These are phyloP conservation scores for Flabesymbios commensalis DNA, from an alignment of 2,888 invertebrate species.

Conservation along the genomic window DNA sequence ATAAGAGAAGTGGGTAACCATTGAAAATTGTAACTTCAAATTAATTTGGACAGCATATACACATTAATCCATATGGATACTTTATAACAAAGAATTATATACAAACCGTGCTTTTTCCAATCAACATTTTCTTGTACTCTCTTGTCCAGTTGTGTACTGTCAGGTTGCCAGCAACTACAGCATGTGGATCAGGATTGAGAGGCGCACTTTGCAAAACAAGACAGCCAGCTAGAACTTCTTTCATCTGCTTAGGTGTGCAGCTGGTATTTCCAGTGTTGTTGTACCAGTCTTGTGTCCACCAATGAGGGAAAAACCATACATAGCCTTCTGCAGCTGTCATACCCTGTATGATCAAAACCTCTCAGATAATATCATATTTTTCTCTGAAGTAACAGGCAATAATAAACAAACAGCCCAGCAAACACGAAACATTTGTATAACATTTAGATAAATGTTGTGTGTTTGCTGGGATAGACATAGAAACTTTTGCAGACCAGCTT, in stretches of 20 bases:
- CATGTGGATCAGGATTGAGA: conserved; percentile 69
- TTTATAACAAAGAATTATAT: too few relatives aligned
- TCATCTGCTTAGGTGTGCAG: conserved; percentile 69
- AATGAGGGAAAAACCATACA: conserved; percentile 84
- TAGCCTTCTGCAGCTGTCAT: conserved; percentile 69
- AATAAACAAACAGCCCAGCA: too few relatives aligned
- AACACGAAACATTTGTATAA: too few relatives aligned
- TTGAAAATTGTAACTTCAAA: too few relatives aligned
- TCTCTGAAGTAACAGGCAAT: too few relatives aligned
- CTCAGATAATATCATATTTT: background rate
- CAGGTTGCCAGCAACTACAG: conserved; percentile 65
- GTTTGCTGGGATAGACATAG: too few relatives aligned
- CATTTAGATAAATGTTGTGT: too few relatives aligned
- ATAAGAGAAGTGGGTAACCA: too few relatives aligned
- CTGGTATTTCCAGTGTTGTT: conserved; percentile 67
- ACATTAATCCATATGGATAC: too few relatives aligned
- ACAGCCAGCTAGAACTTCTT: conserved; percentile 74
- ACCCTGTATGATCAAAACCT: conserved; percentile 40
- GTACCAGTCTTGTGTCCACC: conserved; percentile 62
- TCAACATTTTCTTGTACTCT: conserved; percentile 30
- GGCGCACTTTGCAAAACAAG: conserved; percentile 73
- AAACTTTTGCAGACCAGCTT: background rate
- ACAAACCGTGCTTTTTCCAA: too few relatives aligned
- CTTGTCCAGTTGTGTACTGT: conserved; percentile 70
- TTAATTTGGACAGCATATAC: too few relatives aligned